Conservation (phyloP, 2,797 vertebrate genomes). For the Acanthopagrus latus region DNA sequence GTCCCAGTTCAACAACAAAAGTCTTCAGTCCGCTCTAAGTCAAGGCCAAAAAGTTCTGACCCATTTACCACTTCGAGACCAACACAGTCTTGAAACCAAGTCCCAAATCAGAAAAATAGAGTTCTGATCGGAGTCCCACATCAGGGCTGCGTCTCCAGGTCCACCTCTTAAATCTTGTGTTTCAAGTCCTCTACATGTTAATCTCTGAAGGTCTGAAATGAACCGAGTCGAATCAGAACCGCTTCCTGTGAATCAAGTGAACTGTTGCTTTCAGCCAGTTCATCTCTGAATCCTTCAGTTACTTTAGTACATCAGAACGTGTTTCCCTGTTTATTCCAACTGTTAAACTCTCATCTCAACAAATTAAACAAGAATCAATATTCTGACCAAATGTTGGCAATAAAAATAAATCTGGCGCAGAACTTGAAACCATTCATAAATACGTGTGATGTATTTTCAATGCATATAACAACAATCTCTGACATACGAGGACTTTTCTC, state of each 20-base stretch:
- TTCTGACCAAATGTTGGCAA: constrained; percentile 7
- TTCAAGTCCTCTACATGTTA: not conserved
- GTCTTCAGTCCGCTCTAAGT: too few species aligned
- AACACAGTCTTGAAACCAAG: not conserved
- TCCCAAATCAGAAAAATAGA: not conserved
- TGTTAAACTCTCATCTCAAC: constrained; percentile 3
- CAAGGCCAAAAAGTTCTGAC: too few species aligned
- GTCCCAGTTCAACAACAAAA: too few species aligned
- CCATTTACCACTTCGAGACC: not conserved
- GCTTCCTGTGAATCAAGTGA: constrained; percentile 13
- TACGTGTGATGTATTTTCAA: constrained; percentile 32
- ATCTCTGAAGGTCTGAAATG: too few species aligned
- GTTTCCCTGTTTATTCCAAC: constrained; percentile 7
- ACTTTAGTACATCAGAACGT: constrained; percentile 7
- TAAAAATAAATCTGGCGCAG: constrained; percentile 46
- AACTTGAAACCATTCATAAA: constrained; percentile 35
- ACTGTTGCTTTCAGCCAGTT: constrained; percentile 19
- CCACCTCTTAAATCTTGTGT: not conserved
- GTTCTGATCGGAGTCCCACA: not conserved
- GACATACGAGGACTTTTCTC: constrained; percentile 37
- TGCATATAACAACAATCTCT: constrained; percentile 40
- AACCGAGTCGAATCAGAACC: not conserved
- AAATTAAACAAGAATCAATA: constrained; percentile 16
- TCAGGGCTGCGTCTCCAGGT: not conserved
- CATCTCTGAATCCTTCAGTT: not conserved